A percentile compares a stretch with the other conserved stretches of the same genome.
Evolutionary conservation across 2,113 vertebrate species (phyloP).

Genomic region (Micronycteris hirsuta): DNA sequence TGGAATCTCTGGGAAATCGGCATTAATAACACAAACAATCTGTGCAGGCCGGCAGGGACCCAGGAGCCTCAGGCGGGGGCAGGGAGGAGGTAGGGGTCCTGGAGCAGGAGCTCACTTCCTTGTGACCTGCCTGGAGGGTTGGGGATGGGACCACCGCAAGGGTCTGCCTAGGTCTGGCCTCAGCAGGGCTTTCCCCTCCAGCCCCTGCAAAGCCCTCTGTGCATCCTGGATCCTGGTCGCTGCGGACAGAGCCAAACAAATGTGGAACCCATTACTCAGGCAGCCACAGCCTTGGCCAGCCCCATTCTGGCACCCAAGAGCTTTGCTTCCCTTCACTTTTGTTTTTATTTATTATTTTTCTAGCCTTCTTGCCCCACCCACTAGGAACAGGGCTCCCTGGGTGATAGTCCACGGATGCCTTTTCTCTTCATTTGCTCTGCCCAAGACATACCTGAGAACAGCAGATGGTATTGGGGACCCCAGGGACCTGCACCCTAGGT

Average conservation of each 20-base stretch:
- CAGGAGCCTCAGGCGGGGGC: constrained; percentile 47
- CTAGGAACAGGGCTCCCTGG: constrained; percentile 36
- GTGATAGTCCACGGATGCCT: neutral
- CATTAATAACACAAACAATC: constrained; percentile 74
- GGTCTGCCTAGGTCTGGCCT: neutral
- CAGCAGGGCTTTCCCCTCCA: constrained; percentile 9
- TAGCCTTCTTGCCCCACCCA: constrained; percentile 60
- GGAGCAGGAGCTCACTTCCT: neutral
- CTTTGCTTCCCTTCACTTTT: constrained; percentile 53
- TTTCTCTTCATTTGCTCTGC: neutral
- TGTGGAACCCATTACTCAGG: constrained; percentile 72
- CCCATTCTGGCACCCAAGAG: constrained; percentile 63
- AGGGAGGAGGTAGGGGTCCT: neutral
- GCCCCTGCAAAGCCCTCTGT: constrained; percentile 18
- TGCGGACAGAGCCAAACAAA: constrained; percentile 61
- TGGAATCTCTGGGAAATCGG: constrained; percentile 72
- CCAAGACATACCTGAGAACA: neutral
- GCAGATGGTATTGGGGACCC: neutral
- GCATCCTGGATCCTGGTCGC: constrained; percentile 5
- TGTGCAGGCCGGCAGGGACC: constrained; percentile 65
- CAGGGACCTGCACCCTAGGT: neutral
- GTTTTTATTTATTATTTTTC: constrained; percentile 76
- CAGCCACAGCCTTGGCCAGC: constrained; percentile 54
- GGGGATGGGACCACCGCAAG: neutral
- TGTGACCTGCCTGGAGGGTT: neutral